Conservation (phyloP, 2,888 invertebrate species). For the Drosophila niveifrons region DNA sequence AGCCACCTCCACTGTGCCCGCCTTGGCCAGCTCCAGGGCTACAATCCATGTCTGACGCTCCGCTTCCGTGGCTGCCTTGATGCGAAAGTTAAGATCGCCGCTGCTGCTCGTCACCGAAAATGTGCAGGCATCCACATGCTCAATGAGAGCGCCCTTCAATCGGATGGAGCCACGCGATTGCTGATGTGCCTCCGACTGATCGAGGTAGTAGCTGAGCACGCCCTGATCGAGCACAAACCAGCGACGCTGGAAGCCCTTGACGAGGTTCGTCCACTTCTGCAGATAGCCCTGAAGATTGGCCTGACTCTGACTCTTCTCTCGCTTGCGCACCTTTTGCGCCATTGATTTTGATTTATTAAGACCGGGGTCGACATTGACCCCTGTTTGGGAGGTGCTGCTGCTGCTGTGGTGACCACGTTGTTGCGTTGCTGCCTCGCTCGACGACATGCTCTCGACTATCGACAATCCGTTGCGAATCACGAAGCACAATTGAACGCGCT, state of each 20-base stretch:
- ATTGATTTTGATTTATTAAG: constrained; percentile 29
- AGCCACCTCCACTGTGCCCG: constrained; percentile 84
- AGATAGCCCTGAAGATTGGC: constrained; percentile 91
- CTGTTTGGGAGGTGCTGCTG: constrained; percentile 1
- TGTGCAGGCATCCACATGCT: constrained; percentile 96
- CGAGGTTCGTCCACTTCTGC: constrained; percentile 99
- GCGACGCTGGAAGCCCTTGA: constrained; percentile 98
- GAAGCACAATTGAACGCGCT: constrained; percentile 25
- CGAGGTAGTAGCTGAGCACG: constrained; percentile 93
- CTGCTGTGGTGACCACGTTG: constrained; percentile 6
- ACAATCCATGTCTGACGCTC: constrained; percentile 99
- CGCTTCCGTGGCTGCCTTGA: constrained; percentile 94
- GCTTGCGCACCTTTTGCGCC: constrained; percentile 27
- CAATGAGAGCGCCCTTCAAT: constrained; percentile 96
- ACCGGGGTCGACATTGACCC: neutral
- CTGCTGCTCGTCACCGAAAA: constrained; percentile 98
- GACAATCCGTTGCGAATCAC: constrained; percentile 38
- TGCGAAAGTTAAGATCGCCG: constrained; percentile 91
- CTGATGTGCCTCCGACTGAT: constrained; percentile 98
- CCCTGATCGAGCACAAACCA: constrained; percentile 99
- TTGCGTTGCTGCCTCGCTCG: constrained; percentile 25
- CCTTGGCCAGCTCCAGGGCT: constrained; percentile 97
- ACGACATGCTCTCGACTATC: constrained; percentile 45
- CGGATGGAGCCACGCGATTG: constrained; percentile 99
- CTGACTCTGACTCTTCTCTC: neutral